A percentile compares a stretch with the other conserved stretches of the same genome.
Evolutionary conservation across 2,888 invertebrate species (phyloP).

Genomic region (Metellina segmentata): DNA sequence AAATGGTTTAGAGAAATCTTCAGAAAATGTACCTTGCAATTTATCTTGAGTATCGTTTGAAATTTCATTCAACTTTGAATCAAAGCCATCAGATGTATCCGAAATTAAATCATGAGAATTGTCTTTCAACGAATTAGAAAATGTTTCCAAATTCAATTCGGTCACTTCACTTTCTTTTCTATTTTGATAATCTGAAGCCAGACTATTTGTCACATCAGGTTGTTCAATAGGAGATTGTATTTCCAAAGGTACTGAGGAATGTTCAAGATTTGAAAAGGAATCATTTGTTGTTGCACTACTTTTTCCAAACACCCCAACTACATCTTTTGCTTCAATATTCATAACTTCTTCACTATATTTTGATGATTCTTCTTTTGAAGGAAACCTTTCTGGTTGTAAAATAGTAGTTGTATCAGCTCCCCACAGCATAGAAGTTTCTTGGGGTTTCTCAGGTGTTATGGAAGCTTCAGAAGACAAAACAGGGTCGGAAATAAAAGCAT

Average conservation of each 20-base stretch:
- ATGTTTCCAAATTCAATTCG: constrained; percentile 36
- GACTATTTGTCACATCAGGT: constrained; percentile 1
- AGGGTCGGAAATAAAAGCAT: constrained; percentile 1
- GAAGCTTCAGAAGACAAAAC: constrained; percentile 17
- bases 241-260: constrained; percentile 22
- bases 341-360: constrained; percentile 31
- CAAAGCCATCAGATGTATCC: constrained; percentile 49
- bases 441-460: not conserved
- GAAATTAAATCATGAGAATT: constrained; percentile 17
- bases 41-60: constrained; percentile 28
- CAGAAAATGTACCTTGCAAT: constrained; percentile 13
- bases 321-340: constrained; percentile 4
- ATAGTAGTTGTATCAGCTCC: constrained; percentile 32
- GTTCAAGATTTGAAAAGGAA: constrained; percentile 32
- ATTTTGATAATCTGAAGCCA: constrained; percentile 3
- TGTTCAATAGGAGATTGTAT: constrained; percentile 33
- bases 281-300: constrained; percentile 10
- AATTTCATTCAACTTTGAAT: constrained; percentile 28
- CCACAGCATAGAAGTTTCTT: constrained; percentile 38
- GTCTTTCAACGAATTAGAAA: constrained; percentile 48
- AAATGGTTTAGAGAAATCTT: constrained; percentile 72
- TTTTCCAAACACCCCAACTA: constrained; percentile 16
- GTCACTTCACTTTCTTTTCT: constrained; percentile 26
- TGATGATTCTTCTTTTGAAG: constrained; percentile 15
- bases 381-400: constrained; percentile 51